These are phyloP conservation scores for Epinotia nisella DNA, from an alignment of 2,888 invertebrate genomes.

Conservation along the genomic window DNA sequence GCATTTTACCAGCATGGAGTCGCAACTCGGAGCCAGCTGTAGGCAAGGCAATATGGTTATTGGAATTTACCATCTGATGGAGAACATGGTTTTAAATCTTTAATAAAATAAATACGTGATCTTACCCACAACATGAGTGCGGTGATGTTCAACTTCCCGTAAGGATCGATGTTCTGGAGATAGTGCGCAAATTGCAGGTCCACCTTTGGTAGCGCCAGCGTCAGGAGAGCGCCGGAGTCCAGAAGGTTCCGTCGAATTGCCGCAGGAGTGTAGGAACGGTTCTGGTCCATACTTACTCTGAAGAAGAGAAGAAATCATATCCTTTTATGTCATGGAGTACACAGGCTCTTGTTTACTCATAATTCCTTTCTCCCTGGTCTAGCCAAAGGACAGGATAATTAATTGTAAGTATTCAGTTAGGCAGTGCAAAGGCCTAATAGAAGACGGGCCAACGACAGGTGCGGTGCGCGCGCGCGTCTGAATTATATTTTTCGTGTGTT, in stretches of 20 bases:
- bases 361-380: too few relatives aligned
- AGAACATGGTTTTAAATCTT: too few relatives aligned
- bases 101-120: neutral
- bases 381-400: too few relatives aligned
- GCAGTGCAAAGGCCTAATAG: too few relatives aligned
- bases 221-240: conserved; percentile 51
- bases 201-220: conserved; percentile 39
- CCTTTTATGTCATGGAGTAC: neutral
- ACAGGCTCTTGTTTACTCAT: too few relatives aligned
- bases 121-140: conserved; percentile 55
- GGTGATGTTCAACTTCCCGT: conserved; percentile 53
- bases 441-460: too few relatives aligned
- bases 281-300: conserved; percentile 38
- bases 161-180: conserved; percentile 50
- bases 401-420: too few relatives aligned
- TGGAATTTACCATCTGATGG: too few relatives aligned
- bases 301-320: neutral
- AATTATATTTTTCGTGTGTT: too few relatives aligned
- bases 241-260: conserved; percentile 49
- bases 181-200: conserved; percentile 54
- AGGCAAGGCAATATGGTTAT: neutral
- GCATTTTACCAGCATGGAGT: conserved; percentile 72
- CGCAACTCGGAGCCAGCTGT: conserved; percentile 77
- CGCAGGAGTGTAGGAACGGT: conserved; percentile 48
- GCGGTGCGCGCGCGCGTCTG: too few relatives aligned